phyloP scores from a whole-genome alignment of 2,797 vertebrate genomes.

The Pantherophis alleghaniensis region DNA sequence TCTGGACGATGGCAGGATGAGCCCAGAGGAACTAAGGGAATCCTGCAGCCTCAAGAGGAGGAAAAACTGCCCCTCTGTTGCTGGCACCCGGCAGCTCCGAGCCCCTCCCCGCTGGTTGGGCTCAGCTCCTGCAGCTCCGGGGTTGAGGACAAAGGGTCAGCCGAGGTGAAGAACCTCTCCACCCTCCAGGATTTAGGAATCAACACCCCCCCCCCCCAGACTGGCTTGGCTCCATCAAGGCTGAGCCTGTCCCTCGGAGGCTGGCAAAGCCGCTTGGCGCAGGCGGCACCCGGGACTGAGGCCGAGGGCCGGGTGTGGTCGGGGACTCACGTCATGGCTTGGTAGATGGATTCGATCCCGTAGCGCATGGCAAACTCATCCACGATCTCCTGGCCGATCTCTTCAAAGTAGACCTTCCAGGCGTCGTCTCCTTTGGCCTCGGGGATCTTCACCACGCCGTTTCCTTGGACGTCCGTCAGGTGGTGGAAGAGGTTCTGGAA shows the following conservation, averaged over 20 bases:
- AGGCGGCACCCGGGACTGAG: not conserved
- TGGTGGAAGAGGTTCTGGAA: conserved; percentile 94
- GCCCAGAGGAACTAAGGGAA: not conserved
- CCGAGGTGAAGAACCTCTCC: not conserved
- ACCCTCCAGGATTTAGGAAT: too few relatives aligned
- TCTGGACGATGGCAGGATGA: conserved; percentile 31
- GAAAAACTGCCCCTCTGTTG: too few relatives aligned
- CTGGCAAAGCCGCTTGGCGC: too few relatives aligned
- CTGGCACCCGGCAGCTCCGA: too few relatives aligned
- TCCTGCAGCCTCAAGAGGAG: not conserved
- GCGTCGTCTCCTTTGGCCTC: conserved; percentile 92
- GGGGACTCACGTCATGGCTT: conserved; percentile 95
- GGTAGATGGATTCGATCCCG: conserved; percentile 97
- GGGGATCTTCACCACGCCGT: conserved; percentile 89
- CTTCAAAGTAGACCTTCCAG: conserved; percentile 98
- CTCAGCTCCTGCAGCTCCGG: not conserved
- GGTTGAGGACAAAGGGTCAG: not conserved
- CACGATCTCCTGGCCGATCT: conserved; percentile 93
- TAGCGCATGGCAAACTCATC: conserved; percentile 99
- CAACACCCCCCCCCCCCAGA: not conserved
- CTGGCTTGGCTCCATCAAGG: not conserved
- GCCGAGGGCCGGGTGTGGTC: not conserved
- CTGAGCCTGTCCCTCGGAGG: not conserved
- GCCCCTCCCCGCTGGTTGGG: not conserved
- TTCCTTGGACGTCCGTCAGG: conserved; percentile 89